Conservation (phyloP, 2,113 vertebrate species). For the Dinomys branickii region DNA sequence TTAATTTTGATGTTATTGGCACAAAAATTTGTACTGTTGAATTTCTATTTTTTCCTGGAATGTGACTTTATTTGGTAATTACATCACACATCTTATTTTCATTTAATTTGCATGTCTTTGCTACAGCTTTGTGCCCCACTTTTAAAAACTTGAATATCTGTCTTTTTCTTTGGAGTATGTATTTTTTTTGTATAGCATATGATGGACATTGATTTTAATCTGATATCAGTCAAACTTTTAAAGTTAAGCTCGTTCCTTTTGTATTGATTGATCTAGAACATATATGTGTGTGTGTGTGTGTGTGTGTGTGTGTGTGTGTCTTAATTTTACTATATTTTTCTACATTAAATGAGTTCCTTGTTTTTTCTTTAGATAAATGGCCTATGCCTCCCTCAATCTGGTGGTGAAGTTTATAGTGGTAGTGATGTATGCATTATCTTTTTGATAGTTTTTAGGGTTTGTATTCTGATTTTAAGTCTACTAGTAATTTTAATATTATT, state of each 20-base stretch:
- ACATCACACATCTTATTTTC: neutral
- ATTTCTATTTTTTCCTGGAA: neutral
- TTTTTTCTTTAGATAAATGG: neutral
- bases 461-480: neutral
- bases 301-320: neutral
- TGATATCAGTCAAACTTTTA: neutral
- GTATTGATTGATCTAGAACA: neutral
- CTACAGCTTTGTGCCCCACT: neutral
- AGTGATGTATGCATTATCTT: neutral
- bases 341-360: neutral
- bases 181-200: neutral
- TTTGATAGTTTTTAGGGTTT: neutral
- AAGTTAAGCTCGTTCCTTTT: neutral
- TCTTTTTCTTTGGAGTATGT: neutral
- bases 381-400: neutral
- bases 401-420: neutral
- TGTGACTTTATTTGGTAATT: neutral
- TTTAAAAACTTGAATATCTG: neutral
- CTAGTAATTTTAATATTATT: neutral
- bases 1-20: neutral
- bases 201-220: neutral
- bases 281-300: neutral
- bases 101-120: neutral
- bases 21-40: neutral
- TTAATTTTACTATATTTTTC: neutral